These are phyloP conservation scores for Phengaris alcon DNA, from an alignment of 2,888 invertebrate genomes.

Conservation along the genomic window DNA sequence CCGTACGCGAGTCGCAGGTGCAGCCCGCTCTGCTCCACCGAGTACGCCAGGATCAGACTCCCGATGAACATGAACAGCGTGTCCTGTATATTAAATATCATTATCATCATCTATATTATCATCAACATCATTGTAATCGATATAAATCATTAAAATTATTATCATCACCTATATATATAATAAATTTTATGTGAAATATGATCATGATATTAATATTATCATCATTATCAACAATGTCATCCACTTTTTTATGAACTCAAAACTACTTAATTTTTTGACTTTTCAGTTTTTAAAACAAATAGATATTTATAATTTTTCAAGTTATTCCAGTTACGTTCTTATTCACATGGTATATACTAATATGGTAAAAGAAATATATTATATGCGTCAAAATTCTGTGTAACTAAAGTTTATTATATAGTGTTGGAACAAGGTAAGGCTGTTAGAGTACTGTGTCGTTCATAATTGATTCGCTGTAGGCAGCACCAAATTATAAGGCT, in stretches of 20 bases:
- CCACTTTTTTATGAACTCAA: too few species aligned
- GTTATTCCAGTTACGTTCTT: too few species aligned
- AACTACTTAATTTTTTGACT: too few species aligned
- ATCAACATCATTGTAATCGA: background rate
- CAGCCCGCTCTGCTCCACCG: conserved; percentile 64
- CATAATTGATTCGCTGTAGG: conserved; percentile 19
- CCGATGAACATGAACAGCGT: conserved; percentile 65
- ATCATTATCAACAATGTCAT: too few species aligned
- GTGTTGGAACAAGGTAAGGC: conserved; percentile 11
- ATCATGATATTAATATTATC: too few species aligned
- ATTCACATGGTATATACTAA: background rate
- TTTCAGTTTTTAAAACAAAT: too few species aligned
- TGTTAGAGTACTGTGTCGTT: background rate
- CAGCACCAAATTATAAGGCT: background rate
- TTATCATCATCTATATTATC: background rate
- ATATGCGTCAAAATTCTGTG: background rate
- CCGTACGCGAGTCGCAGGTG: conserved; percentile 61
- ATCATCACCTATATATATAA: background rate
- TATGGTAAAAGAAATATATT: background rate
- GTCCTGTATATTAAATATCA: conserved; percentile 46
- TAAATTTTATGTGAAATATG: too few species aligned
- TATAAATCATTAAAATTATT: background rate
- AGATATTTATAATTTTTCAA: too few species aligned
- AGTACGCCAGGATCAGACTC: conserved; percentile 57
- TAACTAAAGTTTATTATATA: background rate